Base-by-base conservation (phyloP, 2,888 invertebrate genomes). In the Sabatieria punctata region DNA sequence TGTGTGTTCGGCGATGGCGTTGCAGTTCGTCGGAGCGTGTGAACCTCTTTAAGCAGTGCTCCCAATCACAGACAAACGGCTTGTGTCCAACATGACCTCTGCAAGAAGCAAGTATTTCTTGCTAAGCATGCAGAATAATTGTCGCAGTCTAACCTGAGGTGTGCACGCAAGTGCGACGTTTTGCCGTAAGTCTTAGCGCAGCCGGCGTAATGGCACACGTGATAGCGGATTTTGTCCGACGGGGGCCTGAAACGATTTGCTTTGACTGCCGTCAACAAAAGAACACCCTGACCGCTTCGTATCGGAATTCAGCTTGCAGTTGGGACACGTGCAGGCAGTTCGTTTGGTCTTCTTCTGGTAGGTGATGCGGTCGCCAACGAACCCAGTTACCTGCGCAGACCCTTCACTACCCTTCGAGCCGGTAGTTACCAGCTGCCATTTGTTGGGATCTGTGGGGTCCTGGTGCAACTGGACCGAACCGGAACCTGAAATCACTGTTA, bases 1-100 rank as follows among this genome's bases (percentile, higher is more conserved):
- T 37, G 23, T 48, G 48, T 11, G 48, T 48, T 65, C 91, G 75
- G 59, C 86, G 75, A 69, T 93, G 91, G 61, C 91, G 77, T 72
- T 91, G 91, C 59, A 93, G 75, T 71, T 93, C 91, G 71, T 93
- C 91, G 54, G 89, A 89, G 59, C 86, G 76, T 52, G 91, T 93
- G 72, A 93, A 93, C n/a, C 49, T n/a, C 71, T 91, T 91, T 52
- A 88, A 88, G 71, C 91, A 93, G 71, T 88, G 89, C 61, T 89
- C 72, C 89, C 89, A 93, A 72, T 86, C 88, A 74, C 91, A 93
- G 47, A 86, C 86, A 70, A 85, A 88, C 23, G 91, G 91, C 58
- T 88, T 74, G 70, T 91, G 89, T 50, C 91, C 91, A 37, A 88
- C 88, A 71, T 91, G 91, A 89, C 89, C 91, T 64, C 91, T 77